Evolutionary conservation across 1,140 invertebrate genomes (phyloP), one percentile per base, ranked within the genome.

Genomic region (Drosophila seguyi): DNA sequence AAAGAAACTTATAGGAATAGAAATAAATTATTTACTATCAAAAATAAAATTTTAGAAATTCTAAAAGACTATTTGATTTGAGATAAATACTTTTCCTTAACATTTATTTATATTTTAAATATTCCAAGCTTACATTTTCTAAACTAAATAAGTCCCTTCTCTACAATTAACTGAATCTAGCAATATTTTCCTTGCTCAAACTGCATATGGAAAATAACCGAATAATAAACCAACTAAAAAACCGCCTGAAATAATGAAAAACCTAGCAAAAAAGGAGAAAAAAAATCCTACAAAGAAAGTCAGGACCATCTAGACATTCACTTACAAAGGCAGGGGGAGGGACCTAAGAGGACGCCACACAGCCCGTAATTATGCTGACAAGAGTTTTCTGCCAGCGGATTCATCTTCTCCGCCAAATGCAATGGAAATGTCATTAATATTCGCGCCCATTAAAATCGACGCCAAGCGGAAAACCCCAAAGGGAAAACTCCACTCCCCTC

Each of bases 381-480:
- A 91, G 80, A 72, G 62, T 44, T 59, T 62, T 75, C 41, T 53
- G 44, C 11, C 41, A 10, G 45, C 50, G 22, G 59, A 55, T 47
- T 45, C 59, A 60, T 66, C 45, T 53, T 29, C 62, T 27, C 22
- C 59, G 69, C 57, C 65, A 75, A 76, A 83, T 83, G 83, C 80
- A 88, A 88, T 90, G 68, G 85, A 88, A 88, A 84, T 91, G 83
- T 91, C 88, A 87, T 91, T 91, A 91, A 91, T 87, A 91, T 87
- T 80, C 69, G 85, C 83, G 85, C 81, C 85, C 85, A 88, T 88
- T 88, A 88, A 88, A 88, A 90, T 85, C 75, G 81, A 88, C 85
- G 85, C 85, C 74, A 62, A 81, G 85, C 78, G 80, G 77, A 90
- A 88, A 84, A 48, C 47, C 84, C 71, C 74, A 79, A 67, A 75